Base-by-base conservation (phyloP, 2,888 invertebrate species). In the Macrophya alboannulata region DNA sequence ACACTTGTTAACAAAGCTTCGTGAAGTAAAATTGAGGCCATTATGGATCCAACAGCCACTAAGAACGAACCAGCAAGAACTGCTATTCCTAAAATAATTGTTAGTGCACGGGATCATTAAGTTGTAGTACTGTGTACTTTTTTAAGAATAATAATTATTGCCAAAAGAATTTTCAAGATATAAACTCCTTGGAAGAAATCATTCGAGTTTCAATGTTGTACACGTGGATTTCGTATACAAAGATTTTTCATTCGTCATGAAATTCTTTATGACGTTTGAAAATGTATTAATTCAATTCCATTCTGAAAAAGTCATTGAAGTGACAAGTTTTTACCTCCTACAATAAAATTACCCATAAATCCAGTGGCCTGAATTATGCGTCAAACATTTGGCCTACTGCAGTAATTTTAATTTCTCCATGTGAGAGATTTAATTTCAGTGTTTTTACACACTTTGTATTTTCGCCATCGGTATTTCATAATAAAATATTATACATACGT, bases 11-110 rank as follows among this genome's bases (percentile, higher is more conserved):
- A 93, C 89, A 96, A 94, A 87, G 91, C 90, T 89, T 94, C 94
- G 92, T 97, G 97, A 89, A 97, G 94, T 89, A 92, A 92, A 89
- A 93, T 94, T 86, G 96, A 95, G 85, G 96, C 96, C 88, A 94
- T 93, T 89, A 96, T 92, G 86, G 95, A 94, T 90, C 96, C 96
- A 90, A 94, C 91, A 90, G 95, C 95, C 91, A 95, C 91, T 90
- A 94, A 91, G 90, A 96, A 92, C 91, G 95, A 95, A 89, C 95
- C 94, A 90, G 95, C 92, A 92, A 95, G 94, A 92, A 95, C 91
- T 87, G 94, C 94, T 94, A 95, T 90, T 90, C 94, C 93, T 94
- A 94, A 85, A 89, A 92, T 87, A 88, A 88, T 88, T 88, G 87
- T 88, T 88, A 88, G 88, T 86, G 88, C 86, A 88, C 84, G 87